These are phyloP conservation scores for Erithacus rubecula DNA, from an alignment of 2,797 vertebrate species.

Conservation along the genomic window DNA sequence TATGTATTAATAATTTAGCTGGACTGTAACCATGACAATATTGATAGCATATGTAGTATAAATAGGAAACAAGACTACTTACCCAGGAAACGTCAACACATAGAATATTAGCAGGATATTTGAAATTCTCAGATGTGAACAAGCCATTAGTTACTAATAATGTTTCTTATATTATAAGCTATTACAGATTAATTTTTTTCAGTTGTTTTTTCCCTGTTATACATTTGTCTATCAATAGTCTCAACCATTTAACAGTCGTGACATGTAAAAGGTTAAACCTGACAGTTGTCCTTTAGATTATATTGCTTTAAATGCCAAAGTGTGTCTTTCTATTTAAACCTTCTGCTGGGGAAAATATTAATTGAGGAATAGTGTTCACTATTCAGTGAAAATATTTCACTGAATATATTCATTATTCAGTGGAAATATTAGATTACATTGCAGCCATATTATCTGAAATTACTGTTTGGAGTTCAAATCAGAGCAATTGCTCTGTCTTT, in stretches of 20 bases:
- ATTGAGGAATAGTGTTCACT: background rate
- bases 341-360: background rate
- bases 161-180: background rate
- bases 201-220: background rate
- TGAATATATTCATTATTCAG: background rate
- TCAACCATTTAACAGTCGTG: background rate
- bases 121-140: background rate
- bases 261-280: background rate
- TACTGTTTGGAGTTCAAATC: background rate
- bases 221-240: background rate
- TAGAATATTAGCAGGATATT: background rate
- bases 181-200: background rate
- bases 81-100: background rate
- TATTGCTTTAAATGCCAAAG: constrained; percentile 24
- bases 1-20: constrained; percentile 1
- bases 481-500: background rate
- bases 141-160: background rate
- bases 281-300: constrained; percentile 10
- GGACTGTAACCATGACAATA: constrained; percentile 41
- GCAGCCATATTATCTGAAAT: background rate
- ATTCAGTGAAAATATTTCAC: background rate
- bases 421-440: constrained; percentile 1
- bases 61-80: background rate
- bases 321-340: background rate
- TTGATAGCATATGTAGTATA: constrained; percentile 4